Percentiles rank a stretch among this genome's conserved stretches.
Conservation (phyloP, 1,140 invertebrate genomes). For the Macrotrachela quadricornifera region DNA sequence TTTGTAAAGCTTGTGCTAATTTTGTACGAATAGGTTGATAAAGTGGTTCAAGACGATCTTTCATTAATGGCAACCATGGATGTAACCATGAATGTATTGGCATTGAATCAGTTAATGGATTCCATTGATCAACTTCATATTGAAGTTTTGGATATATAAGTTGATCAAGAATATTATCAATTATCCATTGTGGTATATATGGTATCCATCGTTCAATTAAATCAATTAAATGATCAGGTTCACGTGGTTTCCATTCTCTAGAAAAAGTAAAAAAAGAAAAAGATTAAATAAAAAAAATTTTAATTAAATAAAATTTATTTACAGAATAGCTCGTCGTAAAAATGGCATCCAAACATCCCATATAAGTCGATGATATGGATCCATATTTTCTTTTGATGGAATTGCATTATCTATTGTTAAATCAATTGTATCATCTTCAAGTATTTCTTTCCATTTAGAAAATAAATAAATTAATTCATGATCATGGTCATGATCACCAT, state of each 20-base stretch:
- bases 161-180: slow-evolving; percentile 57
- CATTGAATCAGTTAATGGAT: slow-evolving; percentile 71
- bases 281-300: too few species aligned
- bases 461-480: not conserved
- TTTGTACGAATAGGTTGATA: slow-evolving; percentile 53
- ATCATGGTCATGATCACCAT: not conserved
- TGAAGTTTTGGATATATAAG: slow-evolving; percentile 55
- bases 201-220: slow-evolving; percentile 58
- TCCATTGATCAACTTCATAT: slow-evolving; percentile 64
- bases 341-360: slow-evolving; percentile 74
- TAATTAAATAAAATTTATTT: slow-evolving; percentile 24
- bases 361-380: slow-evolving; percentile 51
- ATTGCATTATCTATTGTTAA: not conserved
- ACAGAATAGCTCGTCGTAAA: slow-evolving; percentile 45
- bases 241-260: slow-evolving; percentile 42
- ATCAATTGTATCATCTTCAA: too few species aligned
- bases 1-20: slow-evolving; percentile 56
- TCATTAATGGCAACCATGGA: slow-evolving; percentile 67
- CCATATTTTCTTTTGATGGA: slow-evolving; percentile 29
- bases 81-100: slow-evolving; percentile 88
- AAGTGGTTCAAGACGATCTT: slow-evolving; percentile 23
- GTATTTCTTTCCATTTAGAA: too few species aligned
- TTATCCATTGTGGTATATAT: slow-evolving; percentile 56
- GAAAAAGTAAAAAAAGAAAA: slow-evolving; percentile 13
- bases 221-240: slow-evolving; percentile 45